Evolutionary conservation across 2,113 vertebrate genomes (phyloP), one percentile per base, ranked within the genome.

Genomic region (Clarias macrocephalus): DNA sequence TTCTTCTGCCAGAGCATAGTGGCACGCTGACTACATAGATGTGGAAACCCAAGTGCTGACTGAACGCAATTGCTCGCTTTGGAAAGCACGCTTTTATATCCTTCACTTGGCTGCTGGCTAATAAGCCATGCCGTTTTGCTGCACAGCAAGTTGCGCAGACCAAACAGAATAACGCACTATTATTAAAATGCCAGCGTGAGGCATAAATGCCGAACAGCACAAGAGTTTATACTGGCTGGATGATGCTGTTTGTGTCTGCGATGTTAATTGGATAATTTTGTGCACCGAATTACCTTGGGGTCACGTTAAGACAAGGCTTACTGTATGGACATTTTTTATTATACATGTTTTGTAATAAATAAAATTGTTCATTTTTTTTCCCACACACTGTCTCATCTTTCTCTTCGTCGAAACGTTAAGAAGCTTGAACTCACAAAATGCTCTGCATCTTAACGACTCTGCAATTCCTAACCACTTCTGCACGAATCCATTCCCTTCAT

Each of bases 21-120:
- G 54, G 66, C 76, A 15, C 54, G n/a, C 83, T 56, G 37, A 63
- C 62, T 62, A 76, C 30, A 82, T 75, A 89, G 66, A 72, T 37
- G 66, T 84, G 37, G 80, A 75, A 33, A 77, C 23, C 59, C 79
- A 54, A 85, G 30, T 59, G 72, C 54, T 54, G 86, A 83, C 83
- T 60, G 62, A 82, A 54, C 30, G 80, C 81, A 85, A 83, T 28
- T 83, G 89, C 66, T 88, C 23, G 52, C 33, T 86, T 83, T 88
- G 73, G 80, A 89, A 83, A 89, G 63, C 79, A 81, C 59, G 37
- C 88, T 81, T 87, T 89, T 84, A 75, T 80, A 81, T 63, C 59
- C 82, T 85, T 73, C 65, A 60, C 85, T 73, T 84, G 54, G 68
- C 83, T 84, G 83, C 83, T 42, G 68, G 54, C 83, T 84, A 73